Conservation (phyloP, 2,113 vertebrate genomes). For the Dipodomys stephensi region DNA sequence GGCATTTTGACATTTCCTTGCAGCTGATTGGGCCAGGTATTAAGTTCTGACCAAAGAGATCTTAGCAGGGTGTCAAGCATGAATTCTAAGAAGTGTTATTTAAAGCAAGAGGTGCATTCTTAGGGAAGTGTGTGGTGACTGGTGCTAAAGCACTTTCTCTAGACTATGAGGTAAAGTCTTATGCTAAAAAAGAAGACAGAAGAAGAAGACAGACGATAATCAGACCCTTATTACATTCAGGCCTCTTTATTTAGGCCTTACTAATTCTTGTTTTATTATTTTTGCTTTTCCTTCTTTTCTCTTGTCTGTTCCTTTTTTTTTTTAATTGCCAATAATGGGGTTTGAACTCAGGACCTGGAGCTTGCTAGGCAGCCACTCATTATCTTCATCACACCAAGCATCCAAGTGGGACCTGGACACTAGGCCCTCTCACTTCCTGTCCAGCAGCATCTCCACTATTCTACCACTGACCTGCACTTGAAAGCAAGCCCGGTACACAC, state of each 20-base stretch:
- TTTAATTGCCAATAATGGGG: too few relatives aligned
- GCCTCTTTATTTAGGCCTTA: background rate
- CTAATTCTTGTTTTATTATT: background rate
- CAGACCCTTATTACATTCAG: background rate
- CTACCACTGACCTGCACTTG: background rate
- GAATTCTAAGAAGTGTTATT: background rate
- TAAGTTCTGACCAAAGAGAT: background rate
- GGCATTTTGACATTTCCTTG: background rate
- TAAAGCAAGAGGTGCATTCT: background rate
- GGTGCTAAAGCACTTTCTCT: background rate
- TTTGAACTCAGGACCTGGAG: too few relatives aligned
- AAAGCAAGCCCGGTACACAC: background rate
- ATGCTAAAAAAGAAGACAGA: background rate
- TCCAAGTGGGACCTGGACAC: background rate
- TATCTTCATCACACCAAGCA: too few relatives aligned
- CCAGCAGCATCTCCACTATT: background rate
- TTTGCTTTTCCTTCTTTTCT: background rate
- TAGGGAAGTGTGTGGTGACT: background rate
- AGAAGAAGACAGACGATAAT: background rate
- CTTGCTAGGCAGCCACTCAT: too few relatives aligned
- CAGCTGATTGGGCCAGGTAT: background rate
- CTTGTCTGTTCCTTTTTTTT: background rate
- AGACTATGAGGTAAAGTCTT: background rate
- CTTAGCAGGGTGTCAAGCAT: background rate
- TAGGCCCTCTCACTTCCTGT: background rate